A percentile compares a stretch with the other conserved stretches of the same genome.
phyloP scores from a whole-genome alignment of 2,113 vertebrate species.

The Otocyon megalotis region DNA sequence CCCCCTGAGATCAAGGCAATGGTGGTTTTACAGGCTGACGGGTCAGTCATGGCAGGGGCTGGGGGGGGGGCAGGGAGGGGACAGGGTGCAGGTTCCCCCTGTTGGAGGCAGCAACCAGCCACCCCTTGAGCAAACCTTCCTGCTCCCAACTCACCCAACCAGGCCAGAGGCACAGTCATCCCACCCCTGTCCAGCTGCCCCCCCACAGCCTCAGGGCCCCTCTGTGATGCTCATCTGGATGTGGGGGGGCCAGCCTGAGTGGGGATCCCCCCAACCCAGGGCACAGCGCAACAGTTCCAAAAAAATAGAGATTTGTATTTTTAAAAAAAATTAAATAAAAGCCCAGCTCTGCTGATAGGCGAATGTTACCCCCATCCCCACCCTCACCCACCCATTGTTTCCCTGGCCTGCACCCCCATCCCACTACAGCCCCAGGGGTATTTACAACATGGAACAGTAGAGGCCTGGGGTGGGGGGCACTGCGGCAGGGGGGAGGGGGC shows the following conservation, averaged over 20 bases:
- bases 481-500: constrained; percentile 76
- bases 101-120: constrained; percentile 64
- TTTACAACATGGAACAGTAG: constrained; percentile 85
- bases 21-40: constrained; percentile 84
- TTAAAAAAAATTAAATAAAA: constrained; percentile 86
- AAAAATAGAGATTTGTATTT: constrained; percentile 86
- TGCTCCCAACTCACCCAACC: constrained; percentile 81
- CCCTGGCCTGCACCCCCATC: constrained; percentile 79
- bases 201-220: constrained; percentile 78
- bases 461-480: constrained; percentile 79
- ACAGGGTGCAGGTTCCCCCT: constrained; percentile 59
- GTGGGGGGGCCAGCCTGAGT: constrained; percentile 79
- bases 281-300: constrained; percentile 86
- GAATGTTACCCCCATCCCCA: constrained; percentile 76
- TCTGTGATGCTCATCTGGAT: constrained; percentile 77
- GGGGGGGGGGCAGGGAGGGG: constrained; percentile 71
- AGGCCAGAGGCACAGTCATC: constrained; percentile 83
- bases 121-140: constrained; percentile 79
- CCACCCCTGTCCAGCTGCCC: constrained; percentile 80
- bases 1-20: constrained; percentile 85
- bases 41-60: constrained; percentile 84
- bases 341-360: constrained; percentile 86
- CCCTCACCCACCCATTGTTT: constrained; percentile 74
- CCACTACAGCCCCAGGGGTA: constrained; percentile 77
- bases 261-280: constrained; percentile 73